phyloP scores from a whole-genome alignment of 2,113 vertebrate genomes.

The Trichechus manatus region DNA sequence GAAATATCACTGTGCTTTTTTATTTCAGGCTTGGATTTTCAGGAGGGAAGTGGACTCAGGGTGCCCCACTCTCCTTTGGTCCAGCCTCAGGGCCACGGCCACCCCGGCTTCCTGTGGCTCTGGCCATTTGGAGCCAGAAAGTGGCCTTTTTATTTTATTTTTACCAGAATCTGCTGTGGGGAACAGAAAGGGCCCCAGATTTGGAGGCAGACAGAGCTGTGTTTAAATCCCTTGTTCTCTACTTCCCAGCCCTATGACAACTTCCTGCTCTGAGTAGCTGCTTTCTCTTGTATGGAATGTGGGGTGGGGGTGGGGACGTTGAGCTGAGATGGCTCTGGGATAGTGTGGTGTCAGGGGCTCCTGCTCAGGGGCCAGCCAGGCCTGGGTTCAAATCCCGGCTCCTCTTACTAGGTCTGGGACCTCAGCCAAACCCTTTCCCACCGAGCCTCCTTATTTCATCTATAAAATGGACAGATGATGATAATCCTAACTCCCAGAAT shows the following conservation, averaged over 20 bases:
- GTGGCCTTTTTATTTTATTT: neutral
- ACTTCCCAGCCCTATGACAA: neutral
- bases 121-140: conserved; percentile 48
- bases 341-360: fast-evolving
- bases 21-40: neutral
- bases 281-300: neutral
- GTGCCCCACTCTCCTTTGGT: neutral
- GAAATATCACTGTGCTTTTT: conserved; percentile 58
- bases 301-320: fast-evolving
- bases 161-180: neutral
- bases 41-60: neutral
- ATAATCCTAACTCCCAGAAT: neutral
- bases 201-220: neutral
- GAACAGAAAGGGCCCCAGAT: neutral
- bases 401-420: neutral
- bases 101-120: neutral
- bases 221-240: neutral
- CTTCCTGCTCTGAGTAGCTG: neutral
- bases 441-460: fast-evolving
- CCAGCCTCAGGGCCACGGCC: neutral
- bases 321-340: neutral
- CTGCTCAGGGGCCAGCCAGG: fast-evolving
- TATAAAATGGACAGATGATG: neutral
- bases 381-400: neutral
- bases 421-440: neutral